Conservation (phyloP, 1,140 invertebrate species). For the Brachionus rotundiformis region DNA sequence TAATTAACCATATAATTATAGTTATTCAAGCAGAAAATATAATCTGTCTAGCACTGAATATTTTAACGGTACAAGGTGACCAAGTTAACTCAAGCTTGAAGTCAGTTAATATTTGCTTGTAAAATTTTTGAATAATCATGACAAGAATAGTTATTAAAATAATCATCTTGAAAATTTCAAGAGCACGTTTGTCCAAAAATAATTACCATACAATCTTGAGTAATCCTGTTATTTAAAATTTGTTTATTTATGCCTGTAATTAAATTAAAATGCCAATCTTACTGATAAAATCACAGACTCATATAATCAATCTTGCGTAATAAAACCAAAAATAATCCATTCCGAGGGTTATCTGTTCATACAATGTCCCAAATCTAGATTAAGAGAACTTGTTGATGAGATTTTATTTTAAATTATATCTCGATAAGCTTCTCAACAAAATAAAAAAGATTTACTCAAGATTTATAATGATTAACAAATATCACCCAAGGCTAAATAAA, state of each 20-base stretch:
- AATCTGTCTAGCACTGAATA: neutral
- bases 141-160: neutral
- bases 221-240: neutral
- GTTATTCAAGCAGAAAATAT: neutral
- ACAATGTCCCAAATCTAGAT: neutral
- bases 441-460: neutral
- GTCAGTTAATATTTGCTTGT: neutral
- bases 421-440: neutral
- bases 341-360: neutral
- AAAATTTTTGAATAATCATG: too few species aligned
- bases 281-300: conserved; percentile 1
- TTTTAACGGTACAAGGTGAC: neutral
- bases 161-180: conserved; percentile 20
- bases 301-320: neutral
- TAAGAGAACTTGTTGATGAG: neutral
- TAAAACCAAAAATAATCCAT: neutral
- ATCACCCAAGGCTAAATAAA: neutral
- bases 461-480: neutral
- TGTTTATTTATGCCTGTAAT: neutral
- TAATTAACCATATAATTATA: conserved; percentile 1
- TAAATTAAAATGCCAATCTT: neutral
- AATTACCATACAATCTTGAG: neutral
- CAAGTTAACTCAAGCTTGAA: neutral
- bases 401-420: neutral
- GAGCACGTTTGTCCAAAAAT: neutral